phyloP scores from a whole-genome alignment of 2,113 vertebrate species.

The Sebastes fasciatus region DNA sequence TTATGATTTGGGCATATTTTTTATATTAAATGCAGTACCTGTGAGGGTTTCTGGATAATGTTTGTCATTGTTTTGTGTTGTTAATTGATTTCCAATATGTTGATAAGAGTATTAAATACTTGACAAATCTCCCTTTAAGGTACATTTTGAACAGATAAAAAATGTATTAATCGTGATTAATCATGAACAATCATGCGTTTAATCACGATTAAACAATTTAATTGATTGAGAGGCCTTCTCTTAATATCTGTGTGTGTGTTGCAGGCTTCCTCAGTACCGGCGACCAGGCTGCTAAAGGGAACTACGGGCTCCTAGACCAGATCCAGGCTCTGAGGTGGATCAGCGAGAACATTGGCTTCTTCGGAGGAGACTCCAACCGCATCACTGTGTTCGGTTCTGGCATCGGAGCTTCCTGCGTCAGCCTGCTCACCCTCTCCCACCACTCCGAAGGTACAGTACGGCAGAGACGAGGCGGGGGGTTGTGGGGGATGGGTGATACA shows the following conservation, averaged over 20 bases:
- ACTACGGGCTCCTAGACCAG: conserved; percentile 98
- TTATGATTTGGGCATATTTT: too few relatives aligned
- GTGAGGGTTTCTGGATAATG: too few relatives aligned
- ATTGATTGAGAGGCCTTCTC: too few relatives aligned
- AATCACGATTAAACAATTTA: too few relatives aligned
- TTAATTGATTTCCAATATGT: too few relatives aligned
- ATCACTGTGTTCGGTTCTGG: conserved; percentile 98
- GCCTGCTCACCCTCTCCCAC: conserved; percentile 97
- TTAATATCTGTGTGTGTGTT: conserved; percentile 24
- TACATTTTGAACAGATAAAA: too few relatives aligned
- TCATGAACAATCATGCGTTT: too few relatives aligned
- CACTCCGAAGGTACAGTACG: conserved; percentile 94
- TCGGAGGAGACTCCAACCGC: conserved; percentile 95
- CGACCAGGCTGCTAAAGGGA: conserved; percentile 98
- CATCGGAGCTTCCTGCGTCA: conserved; percentile 98
- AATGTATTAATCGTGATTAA: too few relatives aligned
- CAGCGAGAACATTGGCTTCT: conserved; percentile 99
- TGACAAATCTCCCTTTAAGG: too few relatives aligned
- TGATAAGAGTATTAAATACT: too few relatives aligned
- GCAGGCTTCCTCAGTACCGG: conserved; percentile 98
- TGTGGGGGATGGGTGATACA: conserved; percentile 37
- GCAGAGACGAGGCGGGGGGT: neutral
- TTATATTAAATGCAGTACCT: too few relatives aligned
- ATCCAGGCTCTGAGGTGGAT: conserved; percentile 99
- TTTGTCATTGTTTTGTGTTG: too few relatives aligned